Percentiles rank a stretch among this genome's conserved stretches.
Conservation (phyloP, 2,113 vertebrate species). For the Felis chaus region DNA sequence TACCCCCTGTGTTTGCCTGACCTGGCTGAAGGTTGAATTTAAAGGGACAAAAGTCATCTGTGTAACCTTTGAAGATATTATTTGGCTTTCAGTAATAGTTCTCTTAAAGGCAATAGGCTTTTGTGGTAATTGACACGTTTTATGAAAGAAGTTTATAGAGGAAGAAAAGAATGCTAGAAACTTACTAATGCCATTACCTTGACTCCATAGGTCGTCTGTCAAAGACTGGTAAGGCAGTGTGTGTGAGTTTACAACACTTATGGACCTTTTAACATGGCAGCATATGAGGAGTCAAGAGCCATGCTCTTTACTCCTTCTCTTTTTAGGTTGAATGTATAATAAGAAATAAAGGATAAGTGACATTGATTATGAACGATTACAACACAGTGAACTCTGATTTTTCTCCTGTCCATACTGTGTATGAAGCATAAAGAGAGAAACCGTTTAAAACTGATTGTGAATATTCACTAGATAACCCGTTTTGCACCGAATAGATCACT, state of each 20-base stretch:
- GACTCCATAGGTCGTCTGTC: background rate
- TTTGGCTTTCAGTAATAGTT: background rate
- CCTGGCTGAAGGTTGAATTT: slow-evolving; percentile 24
- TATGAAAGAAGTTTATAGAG: background rate
- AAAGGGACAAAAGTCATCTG: background rate
- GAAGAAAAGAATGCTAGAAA: background rate
- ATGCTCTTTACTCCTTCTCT: background rate
- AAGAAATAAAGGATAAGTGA: background rate
- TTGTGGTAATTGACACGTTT: background rate
- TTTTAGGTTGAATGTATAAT: background rate
- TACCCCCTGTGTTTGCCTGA: background rate
- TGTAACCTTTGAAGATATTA: background rate
- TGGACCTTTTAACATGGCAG: background rate
- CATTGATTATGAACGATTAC: background rate
- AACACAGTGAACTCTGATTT: background rate
- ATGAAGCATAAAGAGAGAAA: background rate
- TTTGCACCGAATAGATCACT: background rate
- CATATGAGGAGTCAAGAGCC: background rate
- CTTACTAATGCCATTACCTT: background rate
- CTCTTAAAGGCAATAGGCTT: background rate
- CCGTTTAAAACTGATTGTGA: background rate
- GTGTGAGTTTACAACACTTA: background rate
- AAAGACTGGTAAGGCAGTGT: background rate
- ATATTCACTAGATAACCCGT: background rate
- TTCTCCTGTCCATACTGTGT: background rate